Evolutionary conservation across 2,888 invertebrate genomes (phyloP), one percentile per base, ranked within the genome.

Genomic region (Dynastes tityus): DNA sequence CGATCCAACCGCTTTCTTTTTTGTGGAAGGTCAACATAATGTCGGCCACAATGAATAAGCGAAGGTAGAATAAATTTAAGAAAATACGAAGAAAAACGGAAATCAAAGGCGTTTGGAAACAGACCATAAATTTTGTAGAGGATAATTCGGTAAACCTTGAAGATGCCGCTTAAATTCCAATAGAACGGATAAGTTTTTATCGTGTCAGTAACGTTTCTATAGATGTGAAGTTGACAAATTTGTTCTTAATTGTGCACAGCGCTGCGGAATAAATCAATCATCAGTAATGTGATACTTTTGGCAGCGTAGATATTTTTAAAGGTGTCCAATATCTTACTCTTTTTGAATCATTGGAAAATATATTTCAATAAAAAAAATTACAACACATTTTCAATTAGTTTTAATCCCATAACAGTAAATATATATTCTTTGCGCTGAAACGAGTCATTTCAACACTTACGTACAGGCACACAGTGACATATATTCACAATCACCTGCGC

Each of bases 41-140:
- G 64, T n/a, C 64, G 32, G 64, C 2, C 32, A 64, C 64, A 27
- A 27, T 71, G 71, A 55, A 71, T 71, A 71, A 71, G 22, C 53
- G 71, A 27, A 71, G 29, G 51, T 11, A 29, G 16, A 51, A 51
- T 71, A 71, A 53, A 71, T 53, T 71, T 51, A 51, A 51, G 22
- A 37, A 16, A 13, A 29, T 16, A 11, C n/a, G 6, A 45, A 45
- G 45, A 29, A 32, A 40, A 53, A 55, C 5, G 29, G 27, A 53
- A 55, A 71, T 32, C 45, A 71, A 71, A 71, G 22, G 71, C 53
- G 45, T 32, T 55, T 55, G 37, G 32, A 51, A 51, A 55, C 71
- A 16, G 51, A 55, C 71, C 55, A 71, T 71, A 71, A 71, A 71
- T 71, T 71, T 29, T 27, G 51, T 22, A 22, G 27, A 27, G 22